These are phyloP conservation scores for Drosophila yakuba DNA, from an alignment of 1,140 invertebrate genomes.

Conservation along the genomic window DNA sequence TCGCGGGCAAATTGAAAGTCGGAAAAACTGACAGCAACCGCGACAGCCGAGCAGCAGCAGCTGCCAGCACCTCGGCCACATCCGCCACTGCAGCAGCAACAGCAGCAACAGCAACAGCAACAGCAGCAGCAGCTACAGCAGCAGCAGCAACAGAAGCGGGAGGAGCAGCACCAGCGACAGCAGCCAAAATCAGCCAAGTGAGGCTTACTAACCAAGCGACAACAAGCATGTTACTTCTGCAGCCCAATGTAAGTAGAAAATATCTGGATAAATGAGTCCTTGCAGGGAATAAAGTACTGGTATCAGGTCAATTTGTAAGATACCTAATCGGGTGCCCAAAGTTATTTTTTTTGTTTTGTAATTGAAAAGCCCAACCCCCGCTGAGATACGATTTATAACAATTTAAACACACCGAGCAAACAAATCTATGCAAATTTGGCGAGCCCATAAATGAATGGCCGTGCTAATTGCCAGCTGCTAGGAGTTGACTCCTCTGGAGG, in stretches of 20 bases:
- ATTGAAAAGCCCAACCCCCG: not conserved
- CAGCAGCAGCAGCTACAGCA: not conserved
- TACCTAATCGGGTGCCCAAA: too few species aligned
- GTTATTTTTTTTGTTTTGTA: not conserved
- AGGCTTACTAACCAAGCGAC: constrained; percentile 71
- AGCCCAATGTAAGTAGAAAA: constrained; percentile 79
- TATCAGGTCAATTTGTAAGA: not conserved
- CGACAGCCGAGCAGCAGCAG: constrained; percentile 17
- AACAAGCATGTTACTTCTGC: constrained; percentile 85
- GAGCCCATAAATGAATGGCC: constrained; percentile 39
- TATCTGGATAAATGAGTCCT: not conserved
- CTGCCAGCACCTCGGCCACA: constrained; percentile 26
- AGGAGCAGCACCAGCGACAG: constrained; percentile 19
- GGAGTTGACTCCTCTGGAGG: constrained; percentile 4
- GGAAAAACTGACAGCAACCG: constrained; percentile 47
- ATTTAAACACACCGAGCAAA: constrained; percentile 13
- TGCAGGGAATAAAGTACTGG: too few species aligned
- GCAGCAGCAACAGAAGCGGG: constrained; percentile 6
- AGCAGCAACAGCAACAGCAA: constrained; percentile 24
- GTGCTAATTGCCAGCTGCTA: constrained; percentile 63
- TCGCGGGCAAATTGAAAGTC: constrained; percentile 46
- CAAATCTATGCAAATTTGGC: constrained; percentile 40
- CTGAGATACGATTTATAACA: not conserved
- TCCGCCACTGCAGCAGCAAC: constrained; percentile 11
- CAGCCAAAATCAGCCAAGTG: constrained; percentile 69